phyloP scores from a whole-genome alignment of 2,113 vertebrate species.

The Pseudopipra pipra region DNA sequence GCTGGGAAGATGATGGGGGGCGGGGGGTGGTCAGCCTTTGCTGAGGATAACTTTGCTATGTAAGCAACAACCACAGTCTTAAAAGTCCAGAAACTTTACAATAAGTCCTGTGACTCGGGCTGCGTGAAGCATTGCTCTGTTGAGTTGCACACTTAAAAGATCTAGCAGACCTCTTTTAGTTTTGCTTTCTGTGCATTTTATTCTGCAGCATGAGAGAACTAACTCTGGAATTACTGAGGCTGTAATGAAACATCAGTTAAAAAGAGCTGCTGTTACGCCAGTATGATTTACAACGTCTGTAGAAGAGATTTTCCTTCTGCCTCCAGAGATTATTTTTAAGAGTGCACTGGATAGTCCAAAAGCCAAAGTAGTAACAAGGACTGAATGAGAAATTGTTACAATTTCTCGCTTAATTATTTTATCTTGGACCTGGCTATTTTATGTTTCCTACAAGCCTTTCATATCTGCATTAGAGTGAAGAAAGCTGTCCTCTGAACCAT shows the following conservation, averaged over 20 bases:
- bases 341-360: rapidly evolving
- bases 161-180: background rate
- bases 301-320: background rate
- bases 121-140: rapidly evolving
- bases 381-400: background rate
- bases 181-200: background rate
- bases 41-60: background rate
- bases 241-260: background rate
- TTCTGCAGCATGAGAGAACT: background rate
- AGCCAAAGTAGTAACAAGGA: background rate
- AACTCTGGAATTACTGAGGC: background rate
- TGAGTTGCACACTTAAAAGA: background rate
- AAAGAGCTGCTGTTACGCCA: background rate
- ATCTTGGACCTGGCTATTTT: background rate
- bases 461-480: background rate
- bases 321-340: background rate
- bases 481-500: background rate
- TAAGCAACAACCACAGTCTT: background rate
- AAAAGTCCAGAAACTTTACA: background rate
- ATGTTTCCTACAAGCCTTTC: background rate
- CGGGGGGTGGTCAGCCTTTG: background rate
- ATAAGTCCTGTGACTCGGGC: background rate
- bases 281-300: background rate
- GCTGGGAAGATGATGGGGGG: background rate
- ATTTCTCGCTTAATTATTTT: background rate